phyloP scores from a whole-genome alignment of 2,888 invertebrate genomes.

The Aquatica leii region DNA sequence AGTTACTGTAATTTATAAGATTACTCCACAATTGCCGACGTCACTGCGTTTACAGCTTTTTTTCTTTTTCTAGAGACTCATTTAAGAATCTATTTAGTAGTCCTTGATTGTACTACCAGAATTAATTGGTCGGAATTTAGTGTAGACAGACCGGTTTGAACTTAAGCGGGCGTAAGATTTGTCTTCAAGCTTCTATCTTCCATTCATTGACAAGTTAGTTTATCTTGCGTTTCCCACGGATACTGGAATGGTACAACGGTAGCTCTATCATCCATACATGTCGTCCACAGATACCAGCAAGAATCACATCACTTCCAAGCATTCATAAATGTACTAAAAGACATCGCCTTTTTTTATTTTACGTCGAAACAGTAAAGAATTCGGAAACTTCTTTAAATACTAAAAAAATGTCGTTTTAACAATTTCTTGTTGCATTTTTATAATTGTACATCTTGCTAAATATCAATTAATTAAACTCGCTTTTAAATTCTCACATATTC shows the following conservation, averaged over 20 bases:
- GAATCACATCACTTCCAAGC: conserved; percentile 42
- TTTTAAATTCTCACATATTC: conserved; percentile 12
- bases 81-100: conserved; percentile 18
- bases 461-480: conserved; percentile 11
- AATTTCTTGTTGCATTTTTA: conserved; percentile 13
- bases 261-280: conserved; percentile 47
- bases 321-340: conserved; percentile 24
- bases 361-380: not conserved
- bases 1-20: conserved; percentile 14
- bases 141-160: conserved; percentile 41
- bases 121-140: conserved; percentile 32
- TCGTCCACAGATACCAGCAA: conserved; percentile 45
- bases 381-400: conserved; percentile 11
- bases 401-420: conserved; percentile 14
- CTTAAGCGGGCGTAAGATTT: conserved; percentile 42
- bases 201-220: conserved; percentile 50
- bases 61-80: conserved; percentile 2
- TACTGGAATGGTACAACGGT: conserved; percentile 46
- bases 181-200: conserved; percentile 39
- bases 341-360: not conserved
- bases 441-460: conserved; percentile 9
- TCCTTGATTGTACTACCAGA: conserved; percentile 28
- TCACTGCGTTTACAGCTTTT: not conserved
- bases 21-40: conserved; percentile 5
- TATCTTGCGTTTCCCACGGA: conserved; percentile 50